Evolutionary conservation across 92 coral and sea anemone genomes (phyloP).

Genomic region (Isaurus tuberculatus): DNA sequence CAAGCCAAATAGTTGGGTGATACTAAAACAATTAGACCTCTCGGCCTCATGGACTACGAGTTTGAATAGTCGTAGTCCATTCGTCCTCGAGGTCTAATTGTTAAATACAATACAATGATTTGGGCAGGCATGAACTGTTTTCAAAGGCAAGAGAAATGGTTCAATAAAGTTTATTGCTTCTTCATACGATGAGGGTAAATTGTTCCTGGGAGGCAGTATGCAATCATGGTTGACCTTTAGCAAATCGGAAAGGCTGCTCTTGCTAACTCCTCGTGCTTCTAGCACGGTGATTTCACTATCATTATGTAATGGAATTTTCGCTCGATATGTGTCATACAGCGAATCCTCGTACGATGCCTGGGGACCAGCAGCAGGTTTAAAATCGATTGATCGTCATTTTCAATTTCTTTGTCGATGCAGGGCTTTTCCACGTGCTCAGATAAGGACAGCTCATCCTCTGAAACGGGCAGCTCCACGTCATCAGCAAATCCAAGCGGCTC

Average conservation of each 20-base stretch:
- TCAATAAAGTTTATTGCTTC: constrained; percentile 45
- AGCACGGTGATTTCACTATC: constrained; percentile 3
- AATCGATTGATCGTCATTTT: constrained; percentile 11
- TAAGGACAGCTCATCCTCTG: constrained; percentile 19
- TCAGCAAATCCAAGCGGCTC: constrained; percentile 26
- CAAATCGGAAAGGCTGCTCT: constrained; percentile 47
- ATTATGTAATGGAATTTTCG: constrained; percentile 16
- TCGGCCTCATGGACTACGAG: too few species aligned
- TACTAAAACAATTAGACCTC: too few species aligned
- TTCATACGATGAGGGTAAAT: constrained; percentile 24
- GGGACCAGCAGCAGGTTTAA: constrained; percentile 28
- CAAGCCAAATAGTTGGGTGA: too few species aligned
- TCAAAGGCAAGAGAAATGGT: constrained; percentile 50
- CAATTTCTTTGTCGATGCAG: constrained; percentile 9
- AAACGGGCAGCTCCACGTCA: constrained; percentile 27
- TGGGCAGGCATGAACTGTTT: constrained; percentile 34
- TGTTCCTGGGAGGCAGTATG: constrained; percentile 30
- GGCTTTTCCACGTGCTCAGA: constrained; percentile 18
- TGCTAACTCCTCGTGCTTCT: constrained; percentile 44
- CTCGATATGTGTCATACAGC: constrained; percentile 12
- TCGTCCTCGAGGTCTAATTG: too few species aligned
- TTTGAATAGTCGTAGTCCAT: too few species aligned
- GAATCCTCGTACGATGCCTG: constrained; percentile 24
- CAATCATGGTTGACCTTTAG: constrained; percentile 27
- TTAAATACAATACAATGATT: constrained; percentile 14